Evolutionary conservation across 1,140 invertebrate genomes (phyloP), one percentile per base, ranked within the genome.

Genomic region (Elymnias hypermnestra): DNA sequence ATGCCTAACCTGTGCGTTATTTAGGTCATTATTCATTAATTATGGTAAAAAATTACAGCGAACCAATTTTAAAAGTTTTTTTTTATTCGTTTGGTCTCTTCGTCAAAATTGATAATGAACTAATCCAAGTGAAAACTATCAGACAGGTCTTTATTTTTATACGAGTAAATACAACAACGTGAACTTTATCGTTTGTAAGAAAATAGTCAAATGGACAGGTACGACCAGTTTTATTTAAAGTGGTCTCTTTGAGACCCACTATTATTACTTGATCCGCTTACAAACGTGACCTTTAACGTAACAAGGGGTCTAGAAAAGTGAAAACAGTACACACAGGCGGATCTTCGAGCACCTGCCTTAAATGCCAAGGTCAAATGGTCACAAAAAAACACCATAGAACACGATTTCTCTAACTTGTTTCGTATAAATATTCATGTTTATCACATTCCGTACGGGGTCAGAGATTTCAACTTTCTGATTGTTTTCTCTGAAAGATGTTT

Each of bases 341-440:
- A 67, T 58, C 45, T 58, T 49, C 37, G 40, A 53, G 35, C 71
- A 83, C 72, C 74, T 78, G 74, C 58, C 49, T 65, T 43, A 65
- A 83, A 83, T 75, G 74, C 69, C 72, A 83, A 77, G 79, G 76
- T 75, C 72, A 78, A 57, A 63, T 56, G 69, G 71, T 70, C 70
- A 71, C 48, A 36, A 65, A 63, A 49, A 56, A 29, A 55, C 42
- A 45, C 38, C 42, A 46, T 37, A 22, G 15, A 19, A 57, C 51
- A 57, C 64, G 75, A 79, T 81, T 77, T 83, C 76, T 77, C 79
- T 63, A 68, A 62, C 54, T 53, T 47, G 47, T 66, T 72, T 60
- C 53, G 60, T 64, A 47, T 59, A 54, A 63, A 64, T 63, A 67
- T 69, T 61, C 60, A 60, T 68, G 54, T 66, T 62, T 62, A 63